A percentile compares a stretch with the other conserved stretches of the same genome.
phyloP scores from a whole-genome alignment of 2,797 vertebrate genomes.

The Melanotaenia nigrans region DNA sequence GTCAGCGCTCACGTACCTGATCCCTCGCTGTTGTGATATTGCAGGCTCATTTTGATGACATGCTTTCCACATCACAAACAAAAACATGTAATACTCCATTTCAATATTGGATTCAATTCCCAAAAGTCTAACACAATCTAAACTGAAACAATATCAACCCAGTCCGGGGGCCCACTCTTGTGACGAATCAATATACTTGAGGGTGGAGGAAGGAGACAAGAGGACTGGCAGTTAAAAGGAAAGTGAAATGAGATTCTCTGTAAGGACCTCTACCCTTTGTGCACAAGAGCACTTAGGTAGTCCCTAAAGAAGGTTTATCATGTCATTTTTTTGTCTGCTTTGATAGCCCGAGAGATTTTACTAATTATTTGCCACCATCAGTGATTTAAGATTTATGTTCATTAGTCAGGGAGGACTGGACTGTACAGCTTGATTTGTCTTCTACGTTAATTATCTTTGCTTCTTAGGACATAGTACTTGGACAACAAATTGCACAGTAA shows the following conservation, averaged over 20 bases:
- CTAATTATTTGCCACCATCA: slow-evolving; percentile 22
- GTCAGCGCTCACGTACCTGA: not conserved
- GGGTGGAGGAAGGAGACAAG: slow-evolving; percentile 51
- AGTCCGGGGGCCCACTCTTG: slow-evolving; percentile 13
- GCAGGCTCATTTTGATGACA: slow-evolving; percentile 9
- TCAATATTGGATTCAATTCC: slow-evolving; percentile 5
- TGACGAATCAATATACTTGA: slow-evolving; percentile 64
- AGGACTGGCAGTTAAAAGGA: slow-evolving; percentile 58
- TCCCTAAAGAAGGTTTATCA: slow-evolving; percentile 65
- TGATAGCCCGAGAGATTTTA: slow-evolving; percentile 27
- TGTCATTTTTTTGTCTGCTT: slow-evolving; percentile 48
- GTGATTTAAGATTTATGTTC: slow-evolving; percentile 3
- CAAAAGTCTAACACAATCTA: slow-evolving; percentile 25
- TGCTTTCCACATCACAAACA: slow-evolving; percentile 25
- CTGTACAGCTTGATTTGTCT: not conserved
- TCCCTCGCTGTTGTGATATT: not conserved
- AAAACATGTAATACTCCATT: slow-evolving; percentile 7
- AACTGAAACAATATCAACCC: slow-evolving; percentile 14
- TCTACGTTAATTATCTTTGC: not conserved
- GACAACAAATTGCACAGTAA: slow-evolving; percentile 2
- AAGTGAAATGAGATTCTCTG: slow-evolving; percentile 63
- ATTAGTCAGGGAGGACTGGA: not conserved
- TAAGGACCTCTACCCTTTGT: slow-evolving; percentile 52
- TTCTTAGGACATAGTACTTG: not conserved
- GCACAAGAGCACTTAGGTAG: slow-evolving; percentile 47